Conservation (phyloP, 2,113 vertebrate genomes). For the Petroica traversi region DNA sequence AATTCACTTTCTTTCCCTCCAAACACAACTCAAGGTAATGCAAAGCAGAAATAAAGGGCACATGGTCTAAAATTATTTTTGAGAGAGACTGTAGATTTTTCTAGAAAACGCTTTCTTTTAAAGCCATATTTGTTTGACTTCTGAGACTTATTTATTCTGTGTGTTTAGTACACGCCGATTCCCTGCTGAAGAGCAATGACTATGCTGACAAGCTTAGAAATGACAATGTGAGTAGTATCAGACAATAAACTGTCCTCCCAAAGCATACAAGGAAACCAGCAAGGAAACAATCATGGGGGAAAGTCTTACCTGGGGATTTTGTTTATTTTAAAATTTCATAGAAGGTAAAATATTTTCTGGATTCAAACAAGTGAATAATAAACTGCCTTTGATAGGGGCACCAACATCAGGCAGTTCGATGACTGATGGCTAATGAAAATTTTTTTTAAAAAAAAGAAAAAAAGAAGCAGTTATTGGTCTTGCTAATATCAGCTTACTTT, state of each 20-base stretch:
- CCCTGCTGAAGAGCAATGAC: slow-evolving; percentile 79
- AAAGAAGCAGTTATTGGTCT: slow-evolving; percentile 75
- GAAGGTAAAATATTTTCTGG: slow-evolving; percentile 72
- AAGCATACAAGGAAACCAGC: slow-evolving; percentile 73
- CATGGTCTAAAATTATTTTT: slow-evolving; percentile 57
- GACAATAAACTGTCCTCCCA: slow-evolving; percentile 76
- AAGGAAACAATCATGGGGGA: slow-evolving; percentile 74
- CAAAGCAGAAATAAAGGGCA: slow-evolving; percentile 73
- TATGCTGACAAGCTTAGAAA: slow-evolving; percentile 71
- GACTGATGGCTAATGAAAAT: slow-evolving; percentile 70
- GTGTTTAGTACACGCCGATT: slow-evolving; percentile 66
- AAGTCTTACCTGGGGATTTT: slow-evolving; percentile 64
- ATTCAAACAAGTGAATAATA: slow-evolving; percentile 71
- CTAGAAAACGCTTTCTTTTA: slow-evolving; percentile 65
- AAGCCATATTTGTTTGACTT: slow-evolving; percentile 67
- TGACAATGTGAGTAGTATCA: slow-evolving; percentile 72
- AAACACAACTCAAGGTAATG: slow-evolving; percentile 65
- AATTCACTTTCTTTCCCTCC: slow-evolving; percentile 57
- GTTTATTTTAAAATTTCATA: slow-evolving; percentile 70
- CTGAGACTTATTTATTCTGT: slow-evolving; percentile 67
- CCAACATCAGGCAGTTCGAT: slow-evolving; percentile 75
- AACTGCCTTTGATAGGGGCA: slow-evolving; percentile 72
- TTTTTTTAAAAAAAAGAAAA: neutral
- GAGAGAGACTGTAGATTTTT: slow-evolving; percentile 34
- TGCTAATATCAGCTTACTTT: slow-evolving; percentile 79